phyloP scores from a whole-genome alignment of 2,888 invertebrate species.

The Ectemnius lituratus region DNA sequence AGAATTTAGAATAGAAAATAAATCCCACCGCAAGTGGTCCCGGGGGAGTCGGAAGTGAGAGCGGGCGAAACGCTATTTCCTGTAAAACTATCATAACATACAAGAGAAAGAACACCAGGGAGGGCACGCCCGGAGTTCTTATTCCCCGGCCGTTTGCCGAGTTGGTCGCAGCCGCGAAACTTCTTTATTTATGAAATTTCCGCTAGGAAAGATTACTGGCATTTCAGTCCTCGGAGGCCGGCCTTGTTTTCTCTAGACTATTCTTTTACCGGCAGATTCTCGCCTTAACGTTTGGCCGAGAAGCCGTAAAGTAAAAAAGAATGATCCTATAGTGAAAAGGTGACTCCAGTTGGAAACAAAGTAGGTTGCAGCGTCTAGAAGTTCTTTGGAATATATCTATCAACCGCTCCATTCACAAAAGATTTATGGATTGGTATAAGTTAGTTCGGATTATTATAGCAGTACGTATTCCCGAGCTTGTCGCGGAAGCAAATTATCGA shows the following conservation, averaged over 20 bases:
- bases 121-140: conserved; percentile 42
- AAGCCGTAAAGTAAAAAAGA: no score
- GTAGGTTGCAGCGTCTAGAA: no score
- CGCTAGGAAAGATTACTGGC: conserved; percentile 43
- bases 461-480: background rate
- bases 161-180: conserved; percentile 37
- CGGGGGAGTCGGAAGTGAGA: conserved; percentile 7
- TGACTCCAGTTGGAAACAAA: no score
- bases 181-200: conserved; percentile 62
- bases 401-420: no score
- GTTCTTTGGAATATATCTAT: no score
- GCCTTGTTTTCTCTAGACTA: background rate
- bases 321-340: no score
- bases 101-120: conserved; percentile 40
- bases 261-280: no score
- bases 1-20: conserved; percentile 64
- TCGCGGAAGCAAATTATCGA: background rate
- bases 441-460: background rate
- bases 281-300: background rate
- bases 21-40: conserved; percentile 50
- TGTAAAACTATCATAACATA: conserved; percentile 57
- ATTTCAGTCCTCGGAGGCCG: conserved; percentile 24
- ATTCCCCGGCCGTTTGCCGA: conserved; percentile 42
- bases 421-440: no score
- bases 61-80: conserved; percentile 49